phyloP scores from a whole-genome alignment of 2,113 vertebrate genomes.

The Cryptomyrus ogoouensis region DNA sequence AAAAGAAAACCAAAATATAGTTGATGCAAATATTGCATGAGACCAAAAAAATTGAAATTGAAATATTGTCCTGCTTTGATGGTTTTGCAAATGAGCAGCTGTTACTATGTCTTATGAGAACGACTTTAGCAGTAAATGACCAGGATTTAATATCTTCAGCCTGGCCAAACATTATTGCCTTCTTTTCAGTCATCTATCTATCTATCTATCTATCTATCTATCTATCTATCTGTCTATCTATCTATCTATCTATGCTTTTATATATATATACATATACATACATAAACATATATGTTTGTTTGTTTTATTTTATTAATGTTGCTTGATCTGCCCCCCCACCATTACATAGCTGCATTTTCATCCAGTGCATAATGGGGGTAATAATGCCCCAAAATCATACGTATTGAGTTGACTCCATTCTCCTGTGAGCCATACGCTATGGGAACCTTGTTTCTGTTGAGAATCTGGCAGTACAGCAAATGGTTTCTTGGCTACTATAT shows the following conservation, averaged over 20 bases:
- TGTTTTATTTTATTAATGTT: background rate
- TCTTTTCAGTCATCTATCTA: background rate
- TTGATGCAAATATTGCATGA: background rate
- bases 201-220: background rate
- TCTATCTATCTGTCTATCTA: background rate
- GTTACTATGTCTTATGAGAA: background rate
- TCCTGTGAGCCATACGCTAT: background rate
- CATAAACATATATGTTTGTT: background rate
- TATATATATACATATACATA: no score
- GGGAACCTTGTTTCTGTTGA: background rate
- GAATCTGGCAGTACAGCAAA: constrained; percentile 4
- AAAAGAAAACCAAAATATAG: background rate
- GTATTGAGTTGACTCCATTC: background rate
- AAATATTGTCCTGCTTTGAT: background rate
- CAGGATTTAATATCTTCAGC: background rate
- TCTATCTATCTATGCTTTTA: background rate
- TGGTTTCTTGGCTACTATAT: background rate
- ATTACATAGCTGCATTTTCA: background rate
- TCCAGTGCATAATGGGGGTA: background rate
- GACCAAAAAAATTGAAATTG: background rate
- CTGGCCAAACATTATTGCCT: background rate
- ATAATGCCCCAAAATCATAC: background rate
- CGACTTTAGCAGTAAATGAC: background rate
- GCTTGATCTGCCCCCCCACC: background rate
- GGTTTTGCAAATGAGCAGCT: background rate